Base-by-base conservation (phyloP, 2,797 vertebrate species). In the Psittacula derbiana region DNA sequence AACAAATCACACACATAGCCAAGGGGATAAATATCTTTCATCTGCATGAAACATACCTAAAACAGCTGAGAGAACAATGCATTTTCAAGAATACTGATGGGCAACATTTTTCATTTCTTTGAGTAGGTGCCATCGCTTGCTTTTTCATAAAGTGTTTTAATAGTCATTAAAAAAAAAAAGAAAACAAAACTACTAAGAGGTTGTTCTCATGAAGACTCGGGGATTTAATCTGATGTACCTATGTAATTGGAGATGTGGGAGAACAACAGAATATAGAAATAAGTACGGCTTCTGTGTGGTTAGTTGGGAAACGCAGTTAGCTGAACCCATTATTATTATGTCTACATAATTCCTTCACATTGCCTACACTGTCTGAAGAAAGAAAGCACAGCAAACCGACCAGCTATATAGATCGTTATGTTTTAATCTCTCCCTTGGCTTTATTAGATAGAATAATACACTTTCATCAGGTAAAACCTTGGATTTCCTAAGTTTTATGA, bases 371-470 rank as follows among this genome's bases (percentile, higher is more conserved):
- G 1, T 19, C 14, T 61, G 25, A 81, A 40, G n/a, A 66, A 31
- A 33, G 16, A 62, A 73, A 89, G 11, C 21, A 52, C 7, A 33
- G 12, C 14, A 82, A 83, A 58, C 6, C 17, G 8, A 18, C 6
- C 20, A 61, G 11, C 8, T 52, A 6, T 8, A 24, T 1, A 65
- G 5, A 38, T 33, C 18, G 4, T 30, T 78, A 49, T 0, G 0
- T 16, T 95, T 90, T 46, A 46, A 23, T 21, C 5, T 90, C 13
- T 80, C 12, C 23, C 16, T 46, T 31, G 28, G 73, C 49, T 73
- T 64, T 74, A 31, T 6, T 81, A 44, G 58, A 52, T 8, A 85
- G 16, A 70, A 66, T 25, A 18, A 57, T 15, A 23, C 2, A n/a
- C 18, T 53, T 25, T 76, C 55, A 3, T 21, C 8, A 49, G 10